Evolutionary conservation across 2,888 invertebrate species (phyloP), one percentile per base, ranked within the genome.

Genomic region (Molorchus minor): DNA sequence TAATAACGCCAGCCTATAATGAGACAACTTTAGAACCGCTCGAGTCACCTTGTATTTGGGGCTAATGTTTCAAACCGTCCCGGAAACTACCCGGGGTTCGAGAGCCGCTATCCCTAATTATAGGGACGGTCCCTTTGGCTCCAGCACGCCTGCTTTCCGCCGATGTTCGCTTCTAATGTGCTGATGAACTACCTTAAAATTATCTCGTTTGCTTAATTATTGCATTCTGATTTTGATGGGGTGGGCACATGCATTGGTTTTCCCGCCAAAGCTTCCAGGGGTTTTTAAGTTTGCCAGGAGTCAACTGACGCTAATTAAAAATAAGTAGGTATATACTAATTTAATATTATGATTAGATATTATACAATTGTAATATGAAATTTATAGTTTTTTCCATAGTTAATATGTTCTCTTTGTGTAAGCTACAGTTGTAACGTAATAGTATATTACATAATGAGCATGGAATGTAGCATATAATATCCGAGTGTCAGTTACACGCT

Each of bases 181-280:
- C 49, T 61, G 62, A 65, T 58, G 60, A 57, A 60, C 61, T 63
- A 57, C 62, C 61, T 61, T 62, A 51, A 65, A 65, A 65, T 65
- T 65, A 65, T 57, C 56, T 53, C 56, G 54, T 63, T 61, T 56
- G 35, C 56, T 65, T 65, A 61, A 61, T 65, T 65, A 65, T 56
- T 60, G 56, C 49, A 54, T 62, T 58, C 60, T n/a, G 49, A 43
- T 60, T 59, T 49, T 54, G 36, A 35, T 16, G 8, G 36, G n/a
- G 17, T 19, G 16, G 12, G 17, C 3, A n/a, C 7, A 2, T 21
- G 13, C 20, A 10, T 10, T 33, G 25, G 8, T 25, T 25, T 25
- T 25, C 25, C 25, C 25, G 25, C 25, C 8, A 25, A 25, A 25
- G 25, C 8, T 25, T 25, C 4, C 25, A 25, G 25, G 8, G 5